phyloP scores from a whole-genome alignment of 1,140 invertebrate species.

The Drosophila bocki region DNA sequence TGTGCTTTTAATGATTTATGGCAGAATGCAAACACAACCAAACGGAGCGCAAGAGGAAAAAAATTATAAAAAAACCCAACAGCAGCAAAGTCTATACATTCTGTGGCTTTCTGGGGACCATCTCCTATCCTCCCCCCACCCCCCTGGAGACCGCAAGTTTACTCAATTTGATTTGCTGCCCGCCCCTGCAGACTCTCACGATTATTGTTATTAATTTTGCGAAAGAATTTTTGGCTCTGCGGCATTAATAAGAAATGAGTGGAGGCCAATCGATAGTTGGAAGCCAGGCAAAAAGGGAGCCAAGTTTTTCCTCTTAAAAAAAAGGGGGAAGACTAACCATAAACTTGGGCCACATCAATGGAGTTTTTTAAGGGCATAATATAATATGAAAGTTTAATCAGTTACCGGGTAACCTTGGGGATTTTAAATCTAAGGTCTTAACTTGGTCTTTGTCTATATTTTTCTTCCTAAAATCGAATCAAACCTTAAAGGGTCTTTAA shows the following conservation, averaged over 20 bases:
- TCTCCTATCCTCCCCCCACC: not conserved
- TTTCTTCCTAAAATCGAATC: not conserved
- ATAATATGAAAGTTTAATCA: not conserved
- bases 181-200: conserved; percentile 28
- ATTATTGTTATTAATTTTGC: conserved; percentile 75
- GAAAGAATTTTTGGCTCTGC: conserved; percentile 58
- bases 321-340: no score
- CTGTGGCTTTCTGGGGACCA: conserved; percentile 43
- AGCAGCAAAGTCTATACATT: conserved; percentile 42
- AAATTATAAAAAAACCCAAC: conserved; percentile 11
- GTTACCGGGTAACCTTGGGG: not conserved
- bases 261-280: conserved; percentile 40
- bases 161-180: conserved; percentile 62
- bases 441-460: not conserved
- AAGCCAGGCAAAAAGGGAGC: not conserved
- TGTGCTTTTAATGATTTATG: conserved; percentile 71
- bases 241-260: conserved; percentile 72
- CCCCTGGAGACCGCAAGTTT: conserved; percentile 44
- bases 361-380: not conserved
- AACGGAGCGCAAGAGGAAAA: conserved; percentile 32
- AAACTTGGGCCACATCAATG: not conserved
- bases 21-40: conserved; percentile 60
- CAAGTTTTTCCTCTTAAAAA: conserved; percentile 5
- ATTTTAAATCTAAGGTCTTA: no score
- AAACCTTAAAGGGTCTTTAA: no score